Base-by-base conservation (phyloP, 2,113 vertebrate species). In the Callionymus lyra region DNA sequence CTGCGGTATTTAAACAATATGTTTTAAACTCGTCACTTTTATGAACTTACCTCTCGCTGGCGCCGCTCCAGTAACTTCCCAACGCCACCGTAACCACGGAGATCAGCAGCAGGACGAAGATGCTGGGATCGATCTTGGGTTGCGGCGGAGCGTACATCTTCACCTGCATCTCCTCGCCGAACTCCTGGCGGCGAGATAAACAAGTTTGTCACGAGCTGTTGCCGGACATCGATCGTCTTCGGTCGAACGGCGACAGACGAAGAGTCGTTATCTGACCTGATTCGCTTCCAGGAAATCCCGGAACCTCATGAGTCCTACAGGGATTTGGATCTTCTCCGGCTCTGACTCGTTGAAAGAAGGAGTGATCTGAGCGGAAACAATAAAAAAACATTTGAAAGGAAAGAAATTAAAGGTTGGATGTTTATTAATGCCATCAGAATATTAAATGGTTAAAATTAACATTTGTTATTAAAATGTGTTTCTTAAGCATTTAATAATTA, bases 1-100 rank as follows among this genome's bases (percentile, higher is more conserved):
- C n/a, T n/a, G n/a, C n/a, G n/a, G n/a, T n/a, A n/a, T n/a, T n/a
- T n/a, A n/a, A n/a, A n/a, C n/a, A n/a, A n/a, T n/a, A n/a, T n/a
- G n/a, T n/a, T n/a, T n/a, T n/a, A n/a, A n/a, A n/a, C n/a, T n/a
- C n/a, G n/a, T n/a, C n/a, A n/a, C n/a, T n/a, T n/a, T n/a, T n/a
- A n/a, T n/a, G n/a, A n/a, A n/a, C 21, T 27, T 8, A 86, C 84
- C 65, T 82, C 68, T 98, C 95, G 68, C 84, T 82, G 0, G 85
- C 73, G 15, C 91, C 91, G 0, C 93, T 97, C 95, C 95, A 98
- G 68, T 84, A 95, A 41, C 92, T 90, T 13, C 94, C 95, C 56
- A 97, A 62, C 1, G 80, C 72, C 17, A 98, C 88, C 0, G 92
- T 96, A 44, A 83, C 74, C 6, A 98, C 83, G 4, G 90, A 77